Evolutionary conservation across 2,797 vertebrate species (phyloP).

Genomic region (Platalea minor): DNA sequence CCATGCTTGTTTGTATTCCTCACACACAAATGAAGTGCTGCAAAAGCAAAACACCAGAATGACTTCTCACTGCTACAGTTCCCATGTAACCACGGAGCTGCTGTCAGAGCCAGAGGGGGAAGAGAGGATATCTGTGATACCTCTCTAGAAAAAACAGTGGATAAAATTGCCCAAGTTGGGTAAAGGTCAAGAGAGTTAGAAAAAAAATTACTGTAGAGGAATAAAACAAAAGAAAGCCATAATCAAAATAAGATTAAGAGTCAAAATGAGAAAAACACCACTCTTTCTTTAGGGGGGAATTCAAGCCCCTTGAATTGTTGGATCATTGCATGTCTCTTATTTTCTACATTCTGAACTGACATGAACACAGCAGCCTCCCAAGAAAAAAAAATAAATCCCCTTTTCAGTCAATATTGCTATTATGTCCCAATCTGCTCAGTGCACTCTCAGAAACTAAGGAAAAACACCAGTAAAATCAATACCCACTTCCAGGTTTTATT

Average conservation of each 20-base stretch:
- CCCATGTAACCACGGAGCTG: not conserved
- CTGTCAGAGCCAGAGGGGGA: not conserved
- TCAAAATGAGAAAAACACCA: not conserved
- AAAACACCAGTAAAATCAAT: constrained; percentile 29
- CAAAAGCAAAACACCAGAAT: not conserved
- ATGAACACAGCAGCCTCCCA: not conserved
- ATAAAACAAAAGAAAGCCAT: not conserved
- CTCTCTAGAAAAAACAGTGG: not conserved
- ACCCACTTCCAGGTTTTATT: constrained; percentile 20
- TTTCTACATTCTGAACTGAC: not conserved
- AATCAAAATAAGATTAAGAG: not conserved
- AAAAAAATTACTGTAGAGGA: not conserved
- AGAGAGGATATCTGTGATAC: not conserved
- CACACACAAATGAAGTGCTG: not conserved
- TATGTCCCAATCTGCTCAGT: not conserved
- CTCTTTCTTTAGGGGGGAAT: not conserved
- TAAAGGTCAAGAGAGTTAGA: not conserved
- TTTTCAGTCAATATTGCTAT: not conserved
- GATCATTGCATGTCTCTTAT: not conserved
- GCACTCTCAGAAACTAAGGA: not conserved
- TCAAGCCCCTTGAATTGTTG: not conserved
- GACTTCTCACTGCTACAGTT: not conserved
- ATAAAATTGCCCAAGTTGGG: not conserved
- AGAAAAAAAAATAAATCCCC: not conserved
- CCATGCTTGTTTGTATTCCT: not conserved